Evolutionary conservation across 2,113 vertebrate genomes (phyloP), one percentile per base, ranked within the genome.

Genomic region (Archocentrus centrarchus): DNA sequence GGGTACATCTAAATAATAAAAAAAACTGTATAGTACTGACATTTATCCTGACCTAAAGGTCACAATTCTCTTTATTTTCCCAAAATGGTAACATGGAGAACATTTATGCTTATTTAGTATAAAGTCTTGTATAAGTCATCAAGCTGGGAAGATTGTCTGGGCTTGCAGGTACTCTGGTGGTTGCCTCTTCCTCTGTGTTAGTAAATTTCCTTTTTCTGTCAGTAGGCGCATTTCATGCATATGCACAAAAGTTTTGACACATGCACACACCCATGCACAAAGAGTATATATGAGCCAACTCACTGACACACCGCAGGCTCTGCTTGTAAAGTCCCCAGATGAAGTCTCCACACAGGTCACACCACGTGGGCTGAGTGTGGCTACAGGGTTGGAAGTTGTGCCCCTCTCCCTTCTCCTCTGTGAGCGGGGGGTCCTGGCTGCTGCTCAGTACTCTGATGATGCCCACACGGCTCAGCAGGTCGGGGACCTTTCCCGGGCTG

Each of bases 271-370:
- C 6, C 77, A 79, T 13, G 7, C 63, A 13, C 35, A 61, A 32
- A 59, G 11, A 50, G 5, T 58, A 39, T 47, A 82, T 15, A 11
- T 57, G 62, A 50, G 68, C 30, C 32, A 5, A 95, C 97, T 97
- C 95, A 99, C 98, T 94, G 91, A 94, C 88, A 94, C 98, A 99
- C 88, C 97, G 97, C 88, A 99, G 97, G 79, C 97, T 97, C 95
- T 97, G 98, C 90, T 97, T 97, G 96, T 97, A 97, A 59, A 98
- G 93, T 53, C 98, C 98, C 98, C 98, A 99, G 93, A 99, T 97
- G 94, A 99, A 99, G 75, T 98, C 98, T 7, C 98, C 98, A 80
- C 98, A 99, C 90, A 98, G 96, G 92, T 99, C 98, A 68, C 98
- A 99, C 98, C 98, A 99, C 59, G 97, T 97, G 55, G 97, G 96